Evolutionary conservation across 1,140 invertebrate species (phyloP), one percentile per base, ranked within the genome.

Genomic region (Lepidurus arcticus): DNA sequence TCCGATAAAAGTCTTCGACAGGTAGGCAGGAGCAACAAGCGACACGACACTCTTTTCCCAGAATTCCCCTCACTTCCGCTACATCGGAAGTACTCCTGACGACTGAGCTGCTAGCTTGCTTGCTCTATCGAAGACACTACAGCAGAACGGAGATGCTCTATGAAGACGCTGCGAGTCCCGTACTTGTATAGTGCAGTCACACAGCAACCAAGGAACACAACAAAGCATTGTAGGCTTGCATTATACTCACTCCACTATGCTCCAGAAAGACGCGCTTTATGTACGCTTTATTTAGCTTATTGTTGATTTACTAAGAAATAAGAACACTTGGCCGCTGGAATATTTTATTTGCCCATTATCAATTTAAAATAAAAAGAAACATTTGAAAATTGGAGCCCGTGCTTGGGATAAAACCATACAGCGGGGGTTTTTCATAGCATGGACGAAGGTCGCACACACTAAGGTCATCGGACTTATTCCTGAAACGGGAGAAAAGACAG

Each of bases 401-500:
- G 13, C 13, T 65, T 11, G 16, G 13, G 21, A 65, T n/a, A 13
- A 65, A 7, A 3, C 1, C 21, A 65, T 13, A 65, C 16, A 65
- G 16, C 53, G 53, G 16, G 53, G 53, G 53, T 65, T 65, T 21
- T 47, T 21, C 13, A 5, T 65, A 65, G 53, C 53, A 16, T 5
- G 53, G 53, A 65, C 53, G 53, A 65, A 65, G 53, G 53, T 65
- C 53, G 53, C 53, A 16, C 8, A 65, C 16, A 65, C 21, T n/a
- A 65, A 65, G 53, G 53, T 65, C 53, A 65, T 65, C 53, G 53
- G 53, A 65, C 53, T 65, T 34, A 21, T 65, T 65, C 53, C 53
- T 65, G 53, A 65, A 9, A 65, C 53, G 53, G 53, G 13, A 65
- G 53, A 65, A 13, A 65, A 65, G 53, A 21, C 53, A n/a, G 16